Evolutionary conservation across 2,888 invertebrate genomes (phyloP), one percentile per base, ranked within the genome.

Genomic region (Uloborus plumipes): DNA sequence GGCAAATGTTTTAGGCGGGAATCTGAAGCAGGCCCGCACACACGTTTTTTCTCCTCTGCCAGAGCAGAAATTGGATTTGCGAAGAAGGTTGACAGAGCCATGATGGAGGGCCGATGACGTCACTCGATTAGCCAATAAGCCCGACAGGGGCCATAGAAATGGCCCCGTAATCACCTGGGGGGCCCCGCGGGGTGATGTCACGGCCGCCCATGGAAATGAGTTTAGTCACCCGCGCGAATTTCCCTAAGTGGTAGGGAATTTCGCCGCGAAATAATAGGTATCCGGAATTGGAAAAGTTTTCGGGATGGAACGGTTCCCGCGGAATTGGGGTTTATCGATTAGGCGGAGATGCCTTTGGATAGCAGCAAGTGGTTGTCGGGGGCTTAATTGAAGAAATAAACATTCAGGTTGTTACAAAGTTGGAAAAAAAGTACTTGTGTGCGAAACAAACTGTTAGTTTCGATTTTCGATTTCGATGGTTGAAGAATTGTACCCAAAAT

Each of bases 121-220:
- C 75, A 75, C 51, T 61, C 51, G 81, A 82, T 82, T 82, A 82
- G 81, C 81, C 81, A 82, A 82, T 82, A 82, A 82, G 75, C 71
- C 81, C 76, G 76, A 82, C 81, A 72, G 81, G 79, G 81, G 72
- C 79, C 72, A 79, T 78, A 71, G 78, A 71, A 78, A 78, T 79
- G 79, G 79, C 69, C 81, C 81, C 75, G 81, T 82, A 82, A 82
- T 82, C 81, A 82, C 81, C 81, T 76, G 75, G 75, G 81, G 78
- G 73, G 79, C 62, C 55, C 62, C 69, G 67, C 26, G 39, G 81
- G 69, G 75, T 82, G 81, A 82, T 82, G 81, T 82, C 81, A 82
- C 76, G 73, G 51, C 71, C 75, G 70, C 69, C 51, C 81, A 75
- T 82, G 81, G 81, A 82, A 82, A 82, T 82, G 81, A 82, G 81